Evolutionary conservation across 92 coral and sea anemone species (phyloP).

Genomic region (Phymanthus crucifer): DNA sequence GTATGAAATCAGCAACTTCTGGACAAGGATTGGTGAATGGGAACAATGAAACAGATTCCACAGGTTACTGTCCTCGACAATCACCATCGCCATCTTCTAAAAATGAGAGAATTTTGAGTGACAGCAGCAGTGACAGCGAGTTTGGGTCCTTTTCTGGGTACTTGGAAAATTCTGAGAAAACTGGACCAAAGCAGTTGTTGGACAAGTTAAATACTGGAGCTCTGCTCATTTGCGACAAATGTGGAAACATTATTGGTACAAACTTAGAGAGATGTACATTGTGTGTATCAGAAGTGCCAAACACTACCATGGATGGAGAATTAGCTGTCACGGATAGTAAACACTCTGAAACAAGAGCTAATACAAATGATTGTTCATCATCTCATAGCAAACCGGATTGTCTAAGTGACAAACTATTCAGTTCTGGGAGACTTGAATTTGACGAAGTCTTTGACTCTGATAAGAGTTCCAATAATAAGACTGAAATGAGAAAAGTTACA

Average conservation of each 20-base stretch:
- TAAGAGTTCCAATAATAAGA: slow-evolving; percentile 1
- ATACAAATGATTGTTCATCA: background rate
- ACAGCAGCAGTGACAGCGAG: slow-evolving; percentile 52
- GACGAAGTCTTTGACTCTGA: background rate
- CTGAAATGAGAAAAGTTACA: slow-evolving; percentile 59
- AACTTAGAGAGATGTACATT: slow-evolving; percentile 11
- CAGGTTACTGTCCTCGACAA: background rate
- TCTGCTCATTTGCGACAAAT: slow-evolving; percentile 55
- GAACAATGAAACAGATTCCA: slow-evolving; percentile 2
- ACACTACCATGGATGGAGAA: background rate
- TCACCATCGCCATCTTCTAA: background rate
- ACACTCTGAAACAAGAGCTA: background rate
- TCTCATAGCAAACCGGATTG: background rate
- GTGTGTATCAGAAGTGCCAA: slow-evolving; percentile 8
- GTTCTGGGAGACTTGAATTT: background rate
- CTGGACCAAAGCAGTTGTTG: slow-evolving; percentile 22
- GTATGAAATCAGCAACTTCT: slow-evolving; percentile 56
- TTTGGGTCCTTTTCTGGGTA: slow-evolving; percentile 64
- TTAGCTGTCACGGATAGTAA: background rate
- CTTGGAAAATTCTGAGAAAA: slow-evolving; percentile 8
- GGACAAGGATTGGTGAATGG: slow-evolving; percentile 34
- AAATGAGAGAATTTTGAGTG: slow-evolving; percentile 26
- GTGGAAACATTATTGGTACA: slow-evolving; percentile 37
- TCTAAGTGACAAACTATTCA: background rate
- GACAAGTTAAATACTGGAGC: slow-evolving; percentile 42